Evolutionary conservation across 1,140 invertebrate species (phyloP), one percentile per base, ranked within the genome.

Genomic region (Wasmannia auropunctata): DNA sequence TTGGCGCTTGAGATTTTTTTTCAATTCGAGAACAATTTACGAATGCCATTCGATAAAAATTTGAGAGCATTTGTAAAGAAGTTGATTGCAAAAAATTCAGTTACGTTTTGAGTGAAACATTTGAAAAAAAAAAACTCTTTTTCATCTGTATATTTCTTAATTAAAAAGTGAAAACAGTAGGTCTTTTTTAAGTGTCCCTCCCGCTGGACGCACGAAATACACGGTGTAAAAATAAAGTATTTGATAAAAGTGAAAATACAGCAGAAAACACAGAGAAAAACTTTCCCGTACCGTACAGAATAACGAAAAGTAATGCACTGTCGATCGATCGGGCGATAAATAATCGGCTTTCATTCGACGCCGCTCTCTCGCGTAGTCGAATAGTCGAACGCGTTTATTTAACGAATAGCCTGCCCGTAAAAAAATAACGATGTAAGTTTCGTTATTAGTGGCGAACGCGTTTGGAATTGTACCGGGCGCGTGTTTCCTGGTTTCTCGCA

Each of bases 361-460:
- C 16, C 72, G n/a, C 14, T 3, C n/a, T n/a, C n/a, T n/a, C n/a
- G n/a, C 8, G 62, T 28, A 22, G 43, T 31, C 5, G 19, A 19
- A 70, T 72, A 81, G 37, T 58, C 51, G 25, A 34, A 22, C 28
- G 67, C n/a, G 25, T 74, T 81, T 72, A 46, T 62, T 60, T 60
- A 43, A 40, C 37, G 37, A 83, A 83, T 74, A n/a, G 46, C 11
- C 1, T 11, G 51, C 5, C n/a, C 34, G 62, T 67, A 25, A 51
- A 83, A 81, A 83, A 74, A 83, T 74, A 43, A 74, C 51, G 40
- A 83, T 34, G 51, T 58, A 74, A 83, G 79, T 83, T 46, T 72
- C n/a, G 54, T 43, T 69, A 70, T 80, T 56, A 70, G 16, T 10
- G 54, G 28, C 49, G 46, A 58, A 46, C 19, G 51, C 14, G 8